Percentiles rank a stretch among this genome's conserved stretches.
phyloP scores from a whole-genome alignment of 2,797 vertebrate genomes.

The Rallus crepitans region DNA sequence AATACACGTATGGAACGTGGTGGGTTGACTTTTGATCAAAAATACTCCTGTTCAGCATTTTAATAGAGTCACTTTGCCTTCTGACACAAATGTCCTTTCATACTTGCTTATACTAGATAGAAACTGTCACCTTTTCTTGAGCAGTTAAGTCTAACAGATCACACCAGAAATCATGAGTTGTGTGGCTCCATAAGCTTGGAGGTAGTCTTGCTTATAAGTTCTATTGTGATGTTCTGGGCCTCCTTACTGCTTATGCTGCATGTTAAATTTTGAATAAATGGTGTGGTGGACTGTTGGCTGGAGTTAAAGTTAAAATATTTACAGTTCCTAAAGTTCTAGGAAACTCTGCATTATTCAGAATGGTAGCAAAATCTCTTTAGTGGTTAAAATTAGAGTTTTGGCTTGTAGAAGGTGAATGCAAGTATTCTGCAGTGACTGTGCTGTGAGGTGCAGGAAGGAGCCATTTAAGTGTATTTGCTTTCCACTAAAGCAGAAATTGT shows the following conservation, averaged over 20 bases:
- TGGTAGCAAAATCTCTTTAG: not conserved
- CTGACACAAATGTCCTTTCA: not conserved
- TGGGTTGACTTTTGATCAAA: not conserved
- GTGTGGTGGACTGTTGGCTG: not conserved
- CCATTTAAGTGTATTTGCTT: not conserved
- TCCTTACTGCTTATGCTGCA: not conserved
- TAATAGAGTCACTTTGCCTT: not conserved
- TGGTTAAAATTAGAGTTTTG: not conserved
- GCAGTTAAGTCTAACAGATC: not conserved
- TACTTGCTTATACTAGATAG: not conserved
- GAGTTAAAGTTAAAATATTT: not conserved
- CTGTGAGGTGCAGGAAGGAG: not conserved
- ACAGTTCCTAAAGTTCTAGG: not conserved
- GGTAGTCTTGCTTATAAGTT: not conserved
- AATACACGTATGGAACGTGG: not conserved
- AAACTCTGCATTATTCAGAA: not conserved
- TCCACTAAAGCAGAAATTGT: not conserved
- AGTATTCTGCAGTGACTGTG: not conserved
- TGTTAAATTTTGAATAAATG: not conserved
- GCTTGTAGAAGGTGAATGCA: not conserved
- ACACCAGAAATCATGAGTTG: not conserved
- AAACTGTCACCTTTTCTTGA: no score
- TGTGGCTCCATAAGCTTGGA: not conserved
- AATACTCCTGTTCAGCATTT: not conserved
- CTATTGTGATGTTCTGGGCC: not conserved